Evolutionary conservation across 1,140 invertebrate species (phyloP), one percentile per base, ranked within the genome.

Genomic region (Antheraea mylitta): DNA sequence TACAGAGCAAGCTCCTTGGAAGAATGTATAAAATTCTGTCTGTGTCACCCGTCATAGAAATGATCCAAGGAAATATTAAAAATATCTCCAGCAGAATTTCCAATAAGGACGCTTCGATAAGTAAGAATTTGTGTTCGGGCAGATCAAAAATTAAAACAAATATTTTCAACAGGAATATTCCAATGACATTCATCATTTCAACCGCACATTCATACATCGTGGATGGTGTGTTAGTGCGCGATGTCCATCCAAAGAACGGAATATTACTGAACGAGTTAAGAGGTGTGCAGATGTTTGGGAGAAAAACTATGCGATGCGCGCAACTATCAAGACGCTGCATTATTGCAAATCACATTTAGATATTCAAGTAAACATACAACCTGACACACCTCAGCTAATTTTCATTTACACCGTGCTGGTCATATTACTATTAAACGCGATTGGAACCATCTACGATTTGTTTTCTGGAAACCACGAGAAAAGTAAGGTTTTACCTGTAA

Each of bases 201-300:
- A 67, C 58, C 58, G 66, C 13, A 60, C 58, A 22, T n/a, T 67
- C 6, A 60, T 67, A 18, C 66, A 67, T 7, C 66, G 66, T 13
- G 66, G 66, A 5, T 61, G 30, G 45, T 67, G 66, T 38, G n/a
- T 67, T 8, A 67, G 58, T 59, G 37, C 19, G 5, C 66, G 66
- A 4, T 61, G 66, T 22, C 58, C 36, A 10, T n/a, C 22, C 7
- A 42, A 58, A 0, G 66, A 60, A 45, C 58, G 18, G 36, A 11
- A 61, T 18, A 13, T 37, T 13, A 22, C 58, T 58, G 36, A 4
- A 18, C 22, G 53, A 67, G 36, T 45, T n/a, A 16, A 60, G 18
- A 16, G 19, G 0, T 67, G 66, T 36, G 58, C 36, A 13, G 16
- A 38, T n/a, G 9, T 7, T 4, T 22, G 58, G 53, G 30, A 36